Base-by-base conservation (phyloP, 2,113 vertebrate species). In the Acinonyx jubatus region DNA sequence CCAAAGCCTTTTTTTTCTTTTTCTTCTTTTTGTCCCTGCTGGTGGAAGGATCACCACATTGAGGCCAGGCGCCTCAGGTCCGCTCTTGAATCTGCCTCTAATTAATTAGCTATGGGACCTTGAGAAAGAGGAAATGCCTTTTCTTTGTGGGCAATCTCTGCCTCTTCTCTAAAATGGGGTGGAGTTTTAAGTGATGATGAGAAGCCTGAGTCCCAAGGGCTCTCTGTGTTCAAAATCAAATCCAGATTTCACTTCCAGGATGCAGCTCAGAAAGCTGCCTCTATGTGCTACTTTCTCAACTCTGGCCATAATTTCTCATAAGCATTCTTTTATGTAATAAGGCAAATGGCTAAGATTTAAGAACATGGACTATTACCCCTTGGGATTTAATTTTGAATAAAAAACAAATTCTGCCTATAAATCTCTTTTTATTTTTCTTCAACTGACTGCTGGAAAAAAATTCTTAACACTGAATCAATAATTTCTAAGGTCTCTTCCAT, bases 381-480 rank as follows among this genome's bases (percentile, higher is more conserved):
- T 16, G 21, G 25, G 38, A 82, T 86, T 96, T 97, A 61, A 96
- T 95, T 84, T 86, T 93, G 38, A 96, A 91, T 55, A 21, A 52
- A 94, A 97, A 96, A 91, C 2, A 91, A 95, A 91, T 27, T 68
- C 25, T 78, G 5, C 31, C 41, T 2, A 66, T 93, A 68, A 65
- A 63, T 82, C n/a, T 89, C 11, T 83, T 86, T 92, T 38, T 74
- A 45, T 36, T 93, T 91, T 82, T 66, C 52, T 93, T 91, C 8
- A 69, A 61, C 31, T 88, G 57, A 80, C 23, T 78, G 14, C 21
- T 38, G 8, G 1, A 12, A 18, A n/a, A 13, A 31, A 21, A 4
- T 73, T 83, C 41, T 85, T 1, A 29, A 2, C 11, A 41, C 25
- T 48, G 13, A 94, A 63, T 73, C 66, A 90, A 96, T 87, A 48